phyloP scores from a whole-genome alignment of 2,888 invertebrate genomes.

The Ophion ventricosus region DNA sequence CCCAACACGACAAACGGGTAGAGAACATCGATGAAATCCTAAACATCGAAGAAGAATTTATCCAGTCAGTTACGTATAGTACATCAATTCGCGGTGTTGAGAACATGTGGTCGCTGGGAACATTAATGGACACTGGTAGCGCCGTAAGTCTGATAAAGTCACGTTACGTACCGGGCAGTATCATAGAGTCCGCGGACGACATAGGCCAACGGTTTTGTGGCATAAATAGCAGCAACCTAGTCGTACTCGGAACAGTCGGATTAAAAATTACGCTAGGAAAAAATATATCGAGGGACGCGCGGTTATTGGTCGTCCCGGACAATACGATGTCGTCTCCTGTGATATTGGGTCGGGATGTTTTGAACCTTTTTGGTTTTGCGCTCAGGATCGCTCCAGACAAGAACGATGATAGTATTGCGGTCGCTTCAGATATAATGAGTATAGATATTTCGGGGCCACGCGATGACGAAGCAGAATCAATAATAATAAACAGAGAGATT shows the following conservation, averaged over 20 bases:
- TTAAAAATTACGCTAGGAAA: slow-evolving; percentile 13
- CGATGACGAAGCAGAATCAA: slow-evolving; percentile 24
- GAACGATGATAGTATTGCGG: neutral
- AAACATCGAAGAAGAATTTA: slow-evolving; percentile 19
- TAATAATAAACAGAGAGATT: slow-evolving; percentile 25
- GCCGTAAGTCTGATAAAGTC: slow-evolving; percentile 52
- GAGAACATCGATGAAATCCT: slow-evolving; percentile 16
- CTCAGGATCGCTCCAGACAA: neutral
- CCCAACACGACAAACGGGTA: neutral
- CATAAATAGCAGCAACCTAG: slow-evolving; percentile 38
- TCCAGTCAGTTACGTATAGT: slow-evolving; percentile 5
- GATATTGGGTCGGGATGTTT: slow-evolving; percentile 35
- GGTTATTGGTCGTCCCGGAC: slow-evolving; percentile 59
- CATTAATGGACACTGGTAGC: slow-evolving; percentile 55
- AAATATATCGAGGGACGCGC: neutral
- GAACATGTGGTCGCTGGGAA: slow-evolving; percentile 18
- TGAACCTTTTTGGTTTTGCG: slow-evolving; percentile 11
- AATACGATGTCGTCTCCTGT: slow-evolving; percentile 54
- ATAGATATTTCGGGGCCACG: slow-evolving; percentile 6
- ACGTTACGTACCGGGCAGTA: slow-evolving; percentile 42
- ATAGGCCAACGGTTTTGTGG: slow-evolving; percentile 30
- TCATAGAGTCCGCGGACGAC: slow-evolving; percentile 23
- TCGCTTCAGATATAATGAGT: slow-evolving; percentile 9
- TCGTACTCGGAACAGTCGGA: slow-evolving; percentile 44
- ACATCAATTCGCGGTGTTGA: neutral